Base-by-base conservation (phyloP, 2,888 invertebrate genomes). In the Conchocele bisecta region DNA sequence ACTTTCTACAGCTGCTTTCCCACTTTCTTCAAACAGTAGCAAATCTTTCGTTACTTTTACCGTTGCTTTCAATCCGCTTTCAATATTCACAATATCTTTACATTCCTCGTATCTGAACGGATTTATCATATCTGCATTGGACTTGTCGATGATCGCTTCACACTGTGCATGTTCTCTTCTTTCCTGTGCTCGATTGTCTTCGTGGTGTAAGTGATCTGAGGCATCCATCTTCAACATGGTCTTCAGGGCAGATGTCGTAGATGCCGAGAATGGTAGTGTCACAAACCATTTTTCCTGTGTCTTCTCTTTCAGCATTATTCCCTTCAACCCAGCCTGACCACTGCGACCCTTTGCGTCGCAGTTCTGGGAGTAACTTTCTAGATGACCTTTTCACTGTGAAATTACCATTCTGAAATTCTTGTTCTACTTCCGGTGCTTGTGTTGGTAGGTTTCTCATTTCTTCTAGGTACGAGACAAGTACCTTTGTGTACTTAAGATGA, bases 271-370 rank as follows among this genome's bases (percentile, higher is more conserved):
- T 35, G 54, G 54, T 13, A 53, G 33, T 6, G 54, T 53, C 15
- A 29, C 6, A 53, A 53, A 53, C 54, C 31, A 53, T 17, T 33
- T 53, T 35, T 53, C 35, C 22, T 53, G 22, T 53, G 54, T 26
- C 7, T 35, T 13, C 24, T 7, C 20, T 6, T 33, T 53, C 33
- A 53, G 6, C 20, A 35, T 53, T 6, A 35, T 26, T 13, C 54
- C 54, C 13, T 26, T 33, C 13, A 53, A 26, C 6, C 35, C 54
- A 13, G 54, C 35, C 17, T 53, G 54, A 5, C 54, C 54, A 53
- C 11, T 33, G 11, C 33, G 29, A 6, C 54, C 54, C 35, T 53
- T 53, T 5, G 54, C 54, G 22, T 42, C 42, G 42, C 42, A 42
- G 22, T 42, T 42, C n/a, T 42, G 42, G 6, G 42, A 42, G n/a